Evolutionary conservation across 2,888 invertebrate genomes (phyloP), one percentile per base, ranked within the genome.

Genomic region (Athripsodes cinereus): DNA sequence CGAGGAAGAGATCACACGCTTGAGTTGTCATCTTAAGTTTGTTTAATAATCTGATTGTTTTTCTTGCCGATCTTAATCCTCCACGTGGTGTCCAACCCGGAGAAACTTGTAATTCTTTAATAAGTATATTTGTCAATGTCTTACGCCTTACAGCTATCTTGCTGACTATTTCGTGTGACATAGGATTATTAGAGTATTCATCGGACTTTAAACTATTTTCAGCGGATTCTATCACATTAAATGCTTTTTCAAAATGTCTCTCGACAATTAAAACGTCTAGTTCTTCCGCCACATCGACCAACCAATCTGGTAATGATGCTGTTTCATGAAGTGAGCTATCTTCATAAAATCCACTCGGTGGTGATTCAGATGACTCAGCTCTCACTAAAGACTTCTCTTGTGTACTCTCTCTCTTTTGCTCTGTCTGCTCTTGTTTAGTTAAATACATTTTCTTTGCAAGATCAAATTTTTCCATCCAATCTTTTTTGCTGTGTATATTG

Each of bases 251-350:
- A 69, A 97, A 97, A 73, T 96, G 93, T 66, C 97, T 83, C 73
- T 97, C 95, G 0, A 96, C 97, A 64, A 97, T 91, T 66, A 89
- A 85, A 13, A 96, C 95, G 77, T 98, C 96, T 55, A 98, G 77
- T 72, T 97, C 96, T 71, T 97, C 97, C 1, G 92, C 88, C 2
- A 92, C 86, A 72, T 96, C 95, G 57, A 86, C 74, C 55, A 97
- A 74, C 96, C 96, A 97, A 68, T 93, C 92, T 0, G 94, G 92
- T 48, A 79, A 64, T 2, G 72, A 70, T 22, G 72, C 65, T 40
- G 74, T 67, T 65, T 75, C 75, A 10, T 75, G 76, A 34, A 76
- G 75, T 21, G 71, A 75, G 55, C 74, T 60, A 61, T 78, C 78
- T 57, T 78, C 78, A 22, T 76, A 72, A 35, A 77, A 78, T 22